Conservation (phyloP, 2,888 invertebrate species). For the Seira sanloemensis region DNA sequence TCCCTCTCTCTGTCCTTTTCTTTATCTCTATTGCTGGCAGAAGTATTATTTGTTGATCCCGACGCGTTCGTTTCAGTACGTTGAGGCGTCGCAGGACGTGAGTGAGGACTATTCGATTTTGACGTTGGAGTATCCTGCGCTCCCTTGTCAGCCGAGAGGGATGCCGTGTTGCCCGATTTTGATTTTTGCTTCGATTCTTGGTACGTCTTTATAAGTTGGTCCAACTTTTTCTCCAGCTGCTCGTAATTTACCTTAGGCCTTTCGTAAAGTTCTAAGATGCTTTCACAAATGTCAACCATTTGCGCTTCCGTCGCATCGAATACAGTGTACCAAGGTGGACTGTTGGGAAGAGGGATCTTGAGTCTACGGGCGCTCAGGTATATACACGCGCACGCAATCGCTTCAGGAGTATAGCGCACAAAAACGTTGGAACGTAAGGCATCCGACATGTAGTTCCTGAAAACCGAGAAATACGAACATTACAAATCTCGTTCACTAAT, state of each 20-base stretch:
- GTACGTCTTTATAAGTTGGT: conserved; percentile 84
- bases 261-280: conserved; percentile 89
- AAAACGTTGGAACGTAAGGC: conserved; percentile 97
- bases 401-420: conserved; percentile 95
- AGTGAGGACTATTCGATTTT: conserved; percentile 64
- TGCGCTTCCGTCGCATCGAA: conserved; percentile 90
- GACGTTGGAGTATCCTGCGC: conserved; percentile 41
- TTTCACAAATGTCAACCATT: conserved; percentile 88
- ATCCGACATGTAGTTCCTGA: conserved; percentile 99
- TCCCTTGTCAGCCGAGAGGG: conserved; percentile 50
- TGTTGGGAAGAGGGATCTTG: conserved; percentile 88
- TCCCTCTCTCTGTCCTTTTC: conserved; percentile 48
- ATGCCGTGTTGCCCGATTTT: conserved; percentile 75
- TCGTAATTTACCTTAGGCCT: conserved; percentile 88
- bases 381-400: conserved; percentile 99
- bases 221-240: conserved; percentile 84
- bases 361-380: conserved; percentile 94
- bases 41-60: conserved; percentile 26
- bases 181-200: conserved; percentile 81
- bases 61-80: conserved; percentile 47
- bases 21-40: no score
- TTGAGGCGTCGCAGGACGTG: conserved; percentile 62
- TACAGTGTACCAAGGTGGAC: conserved; percentile 92
- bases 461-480: conserved; percentile 69
- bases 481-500: neutral